Percentiles rank a stretch among this genome's conserved stretches.
phyloP scores from a whole-genome alignment of 1,140 invertebrate species.

The Heliconius hewitsoni region DNA sequence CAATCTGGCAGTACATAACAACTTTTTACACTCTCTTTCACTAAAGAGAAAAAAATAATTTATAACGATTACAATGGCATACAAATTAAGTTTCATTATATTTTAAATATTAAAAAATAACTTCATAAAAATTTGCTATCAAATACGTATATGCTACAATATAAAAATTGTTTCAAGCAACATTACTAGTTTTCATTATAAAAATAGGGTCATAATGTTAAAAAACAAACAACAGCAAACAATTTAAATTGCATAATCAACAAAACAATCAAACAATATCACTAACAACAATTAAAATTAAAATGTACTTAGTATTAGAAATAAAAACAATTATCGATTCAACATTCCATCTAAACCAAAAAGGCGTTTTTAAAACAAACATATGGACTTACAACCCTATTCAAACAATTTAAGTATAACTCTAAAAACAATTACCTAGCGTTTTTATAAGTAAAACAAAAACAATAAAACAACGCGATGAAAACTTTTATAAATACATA shows the following conservation, averaged over 20 bases:
- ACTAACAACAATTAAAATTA: not conserved
- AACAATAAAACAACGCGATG: conserved; percentile 31
- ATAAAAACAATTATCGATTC: not conserved
- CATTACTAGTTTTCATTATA: conserved; percentile 45
- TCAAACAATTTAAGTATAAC: conserved; percentile 22
- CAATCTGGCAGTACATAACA: conserved; percentile 75
- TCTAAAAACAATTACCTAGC: conserved; percentile 22
- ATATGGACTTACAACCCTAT: conserved; percentile 21
- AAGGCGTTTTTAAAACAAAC: not conserved
- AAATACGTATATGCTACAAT: conserved; percentile 62
- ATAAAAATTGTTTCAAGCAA: conserved; percentile 58
- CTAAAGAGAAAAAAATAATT: conserved; percentile 56
- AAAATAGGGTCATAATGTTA: conserved; percentile 32
- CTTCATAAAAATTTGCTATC: conserved; percentile 68
- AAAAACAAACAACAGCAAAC: conserved; percentile 10
- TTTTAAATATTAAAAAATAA: conserved; percentile 58
- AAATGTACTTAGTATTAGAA: not conserved
- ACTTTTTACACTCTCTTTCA: conserved; percentile 62
- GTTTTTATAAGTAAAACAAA: conserved; percentile 32
- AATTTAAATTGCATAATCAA: conserved; percentile 18
- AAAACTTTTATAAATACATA: conserved; percentile 46
- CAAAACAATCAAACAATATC: conserved; percentile 15
- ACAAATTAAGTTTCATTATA: conserved; percentile 52
- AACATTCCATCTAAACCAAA: not conserved
- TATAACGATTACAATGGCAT: conserved; percentile 62